Base-by-base conservation (phyloP, 37 sponge, comb jelly and placozoan genomes). In the Beroe ovata region DNA sequence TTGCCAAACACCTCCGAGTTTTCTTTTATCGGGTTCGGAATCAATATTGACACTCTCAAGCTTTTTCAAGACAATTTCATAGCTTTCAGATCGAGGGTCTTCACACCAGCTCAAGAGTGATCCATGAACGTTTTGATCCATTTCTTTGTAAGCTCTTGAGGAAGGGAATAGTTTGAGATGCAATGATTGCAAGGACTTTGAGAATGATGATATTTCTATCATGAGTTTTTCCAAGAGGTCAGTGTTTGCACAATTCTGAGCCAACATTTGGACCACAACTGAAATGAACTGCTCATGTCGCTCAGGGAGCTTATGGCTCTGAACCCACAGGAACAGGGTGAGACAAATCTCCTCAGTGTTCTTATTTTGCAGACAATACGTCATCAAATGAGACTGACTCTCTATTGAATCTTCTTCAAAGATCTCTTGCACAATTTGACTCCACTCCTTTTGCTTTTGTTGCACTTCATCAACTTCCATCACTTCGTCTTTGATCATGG, bases 271-370 rank as follows among this genome's bases (percentile, higher is more conserved):
- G 20, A 77, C 54, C 1, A 42, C 84, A 40, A 77, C 54, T 21
- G 54, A 21, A 22, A 77, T 4, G 41, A 77, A 77, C 84, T 39
- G 84, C 22, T 77, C 54, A 23, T 77, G 84, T 3, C 54, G 26
- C 28, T 19, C 28, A 1, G 84, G 84, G 38, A 77, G 42, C 47
- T 77, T 42, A 42, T 42, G 35, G 28, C 41, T 54, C 28, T 77
- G 84, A 3, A 23, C 84, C 84, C 84, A 77, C 11, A 77, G n/a
- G 28, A 40, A 77, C 8, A 77, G 28, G 33, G 35, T 77, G 4
- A 77, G 84, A 25, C 84, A 77, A 11, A 77, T 77, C 84, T 77
- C 84, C 23, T 77, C 84, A 11, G 33, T 42, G 54, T 77, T 39
- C 22, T 42, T 77, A 0, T 77, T 77, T 40, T 77, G 84, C 8